Conservation (phyloP, 2,113 vertebrate genomes). For the Mesitornis unicolor region DNA sequence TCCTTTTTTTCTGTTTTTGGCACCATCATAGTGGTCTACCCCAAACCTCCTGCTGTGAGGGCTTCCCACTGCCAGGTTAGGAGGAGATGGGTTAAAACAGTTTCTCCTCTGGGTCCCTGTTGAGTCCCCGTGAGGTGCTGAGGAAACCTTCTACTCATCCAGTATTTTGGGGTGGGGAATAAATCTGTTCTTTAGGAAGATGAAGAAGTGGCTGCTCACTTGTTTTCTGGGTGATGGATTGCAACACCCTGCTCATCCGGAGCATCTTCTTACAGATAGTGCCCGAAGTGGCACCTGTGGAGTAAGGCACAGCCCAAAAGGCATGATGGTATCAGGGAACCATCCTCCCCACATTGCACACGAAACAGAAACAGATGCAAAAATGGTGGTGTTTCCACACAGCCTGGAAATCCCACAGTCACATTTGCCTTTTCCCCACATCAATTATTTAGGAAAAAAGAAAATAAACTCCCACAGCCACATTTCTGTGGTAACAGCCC, state of each 20-base stretch:
- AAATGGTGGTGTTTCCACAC: background rate
- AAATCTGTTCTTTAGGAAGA: background rate
- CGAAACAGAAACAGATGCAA: background rate
- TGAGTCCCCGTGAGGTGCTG: background rate
- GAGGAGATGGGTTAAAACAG: background rate
- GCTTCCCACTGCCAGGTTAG: background rate
- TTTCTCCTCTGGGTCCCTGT: background rate
- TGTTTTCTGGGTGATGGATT: background rate
- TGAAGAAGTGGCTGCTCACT: background rate
- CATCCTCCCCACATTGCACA: background rate
- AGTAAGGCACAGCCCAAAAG: background rate
- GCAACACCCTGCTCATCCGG: background rate
- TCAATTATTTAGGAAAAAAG: background rate
- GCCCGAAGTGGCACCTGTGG: background rate
- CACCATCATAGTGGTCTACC: background rate
- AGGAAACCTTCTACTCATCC: background rate
- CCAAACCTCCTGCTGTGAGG: background rate
- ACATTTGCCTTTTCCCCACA: background rate
- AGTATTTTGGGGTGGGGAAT: background rate
- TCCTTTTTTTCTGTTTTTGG: background rate
- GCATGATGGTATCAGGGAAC: rapidly evolving
- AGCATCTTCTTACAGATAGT: background rate
- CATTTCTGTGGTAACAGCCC: background rate
- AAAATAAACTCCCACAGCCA: background rate
- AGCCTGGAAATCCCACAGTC: background rate